phyloP scores from a whole-genome alignment of 1,140 invertebrate species.

The Heliothis virescens region DNA sequence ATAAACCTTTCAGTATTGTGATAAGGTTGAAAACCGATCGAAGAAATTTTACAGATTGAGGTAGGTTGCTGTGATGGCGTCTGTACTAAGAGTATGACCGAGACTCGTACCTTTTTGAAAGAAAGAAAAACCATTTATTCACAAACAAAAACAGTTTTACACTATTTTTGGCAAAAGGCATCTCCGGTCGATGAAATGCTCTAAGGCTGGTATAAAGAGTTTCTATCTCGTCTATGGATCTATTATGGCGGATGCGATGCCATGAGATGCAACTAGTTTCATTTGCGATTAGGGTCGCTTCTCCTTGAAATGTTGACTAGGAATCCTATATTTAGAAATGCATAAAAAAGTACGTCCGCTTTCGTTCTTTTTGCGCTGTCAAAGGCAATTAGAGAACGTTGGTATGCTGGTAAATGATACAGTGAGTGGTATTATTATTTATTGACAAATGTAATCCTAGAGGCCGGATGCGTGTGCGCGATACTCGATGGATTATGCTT shows the following conservation, averaged over 20 bases:
- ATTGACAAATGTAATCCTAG: constrained; percentile 18
- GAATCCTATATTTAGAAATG: constrained; percentile 33
- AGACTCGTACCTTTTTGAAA: no score
- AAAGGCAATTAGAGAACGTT: constrained; percentile 7
- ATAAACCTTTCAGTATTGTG: no score
- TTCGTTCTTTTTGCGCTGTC: constrained; percentile 34
- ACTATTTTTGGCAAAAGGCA: no score
- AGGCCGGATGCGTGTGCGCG: background rate
- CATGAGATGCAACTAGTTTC: constrained; percentile 19
- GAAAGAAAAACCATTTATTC: no score
- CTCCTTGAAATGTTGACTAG: constrained; percentile 29
- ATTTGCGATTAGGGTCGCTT: constrained; percentile 26
- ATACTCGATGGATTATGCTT: constrained; percentile 1
- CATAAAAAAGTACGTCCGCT: constrained; percentile 9
- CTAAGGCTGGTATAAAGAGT: constrained; percentile 26
- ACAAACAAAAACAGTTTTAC: no score
- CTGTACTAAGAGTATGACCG: no score
- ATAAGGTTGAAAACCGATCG: no score
- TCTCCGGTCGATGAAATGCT: background rate
- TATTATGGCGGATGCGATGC: constrained; percentile 22
- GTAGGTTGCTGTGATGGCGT: no score
- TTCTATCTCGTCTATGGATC: constrained; percentile 25
- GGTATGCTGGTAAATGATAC: background rate
- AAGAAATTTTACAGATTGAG: no score
- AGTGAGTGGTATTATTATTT: constrained; percentile 20